Evolutionary conservation across 2,888 invertebrate genomes (phyloP).

Genomic region (Drosophila melanosoma): DNA sequence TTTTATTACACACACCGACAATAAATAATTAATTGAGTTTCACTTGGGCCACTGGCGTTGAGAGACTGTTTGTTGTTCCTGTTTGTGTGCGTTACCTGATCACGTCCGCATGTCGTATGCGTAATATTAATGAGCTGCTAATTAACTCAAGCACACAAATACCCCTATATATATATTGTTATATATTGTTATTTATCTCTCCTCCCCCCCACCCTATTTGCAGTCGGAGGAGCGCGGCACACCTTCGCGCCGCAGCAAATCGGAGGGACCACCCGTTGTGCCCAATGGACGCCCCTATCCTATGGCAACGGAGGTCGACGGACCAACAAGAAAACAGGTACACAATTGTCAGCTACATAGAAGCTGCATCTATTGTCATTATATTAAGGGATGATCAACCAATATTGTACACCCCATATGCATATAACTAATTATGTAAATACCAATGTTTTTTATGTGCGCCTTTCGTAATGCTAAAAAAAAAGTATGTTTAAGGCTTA

Average conservation of each 20-base stretch:
- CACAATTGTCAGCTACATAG: constrained; percentile 60
- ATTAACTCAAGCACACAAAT: constrained; percentile 53
- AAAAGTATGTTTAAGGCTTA: constrained; percentile 9
- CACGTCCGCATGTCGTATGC: constrained; percentile 69
- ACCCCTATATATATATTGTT: not conserved
- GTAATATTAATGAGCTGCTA: constrained; percentile 75
- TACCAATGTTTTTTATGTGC: constrained; percentile 11
- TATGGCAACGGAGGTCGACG: constrained; percentile 83
- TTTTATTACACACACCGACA: constrained; percentile 50
- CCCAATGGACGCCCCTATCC: constrained; percentile 84
- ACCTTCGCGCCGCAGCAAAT: constrained; percentile 91
- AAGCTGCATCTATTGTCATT: constrained; percentile 19
- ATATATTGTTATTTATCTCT: not conserved
- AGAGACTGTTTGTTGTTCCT: constrained; percentile 1
- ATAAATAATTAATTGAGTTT: constrained; percentile 73
- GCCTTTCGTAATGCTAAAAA: constrained; percentile 33
- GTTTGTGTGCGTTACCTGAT: constrained; percentile 47
- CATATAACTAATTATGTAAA: constrained; percentile 25
- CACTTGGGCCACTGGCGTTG: constrained; percentile 20
- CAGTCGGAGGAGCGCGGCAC: constrained; percentile 90
- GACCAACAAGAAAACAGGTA: constrained; percentile 85
- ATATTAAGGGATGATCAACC: constrained; percentile 25
- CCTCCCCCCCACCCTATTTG: constrained; percentile 65
- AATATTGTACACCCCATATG: constrained; percentile 24
- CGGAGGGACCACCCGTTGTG: constrained; percentile 89